Base-by-base conservation (phyloP, 2,888 invertebrate genomes). In the Scrobipalpa atriplicella region DNA sequence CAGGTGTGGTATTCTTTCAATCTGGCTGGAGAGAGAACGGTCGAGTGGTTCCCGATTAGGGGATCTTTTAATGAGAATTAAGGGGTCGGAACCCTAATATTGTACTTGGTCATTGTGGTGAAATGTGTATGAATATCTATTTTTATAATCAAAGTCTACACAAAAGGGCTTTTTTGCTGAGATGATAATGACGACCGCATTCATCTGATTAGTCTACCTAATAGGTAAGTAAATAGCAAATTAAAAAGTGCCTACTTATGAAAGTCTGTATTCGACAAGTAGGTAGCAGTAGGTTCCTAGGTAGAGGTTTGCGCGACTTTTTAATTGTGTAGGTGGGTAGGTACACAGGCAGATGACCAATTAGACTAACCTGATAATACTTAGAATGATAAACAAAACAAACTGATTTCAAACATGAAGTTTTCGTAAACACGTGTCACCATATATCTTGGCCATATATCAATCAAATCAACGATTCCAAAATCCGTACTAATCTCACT, bases 51-150 rank as follows among this genome's bases (percentile, higher is more conserved):
- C 76, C 74, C 83, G 90, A 91, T 90, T 91, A 90, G 87, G 89
- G 88, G 64, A 61, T 67, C 56, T 78, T 73, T 67, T 91, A 90
- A 91, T 90, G 86, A 89, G 88, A 87, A 90, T 90, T 89, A 86
- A 73, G 87, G 90, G 91, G 83, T 78, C 74, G 54, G 79, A 81
- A 80, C 78, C 89, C 88, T 80, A 84, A 83, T 78, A 75, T 47
- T 47, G 47, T 47, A 47, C 21, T 75, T 65, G 73, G 75, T 78
- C 75, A 74, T 71, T 72, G 75, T 73, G 77, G 80, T 58, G 58
- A 19, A 52, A 52, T 52, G 52, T 52, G 29, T 29, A 52, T 52
- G 52, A 56, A 56, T 29, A 56, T 21, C 21, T 29, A 5, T 47
- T 47, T 47, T 47, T 38, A 38, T 58, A n/a, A 16, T 58, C 13